Base-by-base conservation (phyloP, 2,797 vertebrate species). In the Borostomias antarcticus region DNA sequence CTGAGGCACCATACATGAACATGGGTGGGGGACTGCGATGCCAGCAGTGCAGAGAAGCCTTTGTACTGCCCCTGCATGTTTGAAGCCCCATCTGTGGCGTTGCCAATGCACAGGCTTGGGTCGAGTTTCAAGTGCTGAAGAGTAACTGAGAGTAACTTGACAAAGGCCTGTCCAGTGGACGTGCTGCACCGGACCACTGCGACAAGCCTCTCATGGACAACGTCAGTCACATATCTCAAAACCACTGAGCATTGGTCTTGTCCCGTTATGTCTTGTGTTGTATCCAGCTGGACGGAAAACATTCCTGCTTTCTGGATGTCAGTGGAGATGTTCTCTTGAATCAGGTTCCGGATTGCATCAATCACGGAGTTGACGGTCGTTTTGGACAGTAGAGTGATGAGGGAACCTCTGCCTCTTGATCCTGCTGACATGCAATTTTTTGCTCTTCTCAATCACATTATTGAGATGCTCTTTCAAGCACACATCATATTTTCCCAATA, bases 11-110 rank as follows among this genome's bases (percentile, higher is more conserved):
- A 61, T 6, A 58, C 47, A 25, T 64, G 62, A 2, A 61, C 57
- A 26, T 68, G 58, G 21, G 7, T 45, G 7, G 33, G 64, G n/a
- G 2, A 66, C 23, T 66, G 29, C 30, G 64, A 28, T 52, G 59
- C 17, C 25, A 69, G 26, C 30, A 69, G 33, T 45, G 67, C 11
- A 23, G 58, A 62, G 59, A 74, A 69, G 15, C 66, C 71, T 59
- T 58, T 66, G 68, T 74, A 64, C 15, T 19, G 6, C 4, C 62
- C 69, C n/a, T 71, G 54, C 65, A 73, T 73, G n/a, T 73, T 68
- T 0, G 64, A 48, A n/a, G 58, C 65, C 17, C 70, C 54, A 68
- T 73, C 70, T 57, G 64, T 73, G n/a, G 65, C n/a, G 43, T 70
- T 64, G 2, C 62, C 62, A 15, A 68, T 57, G 59, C 70, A 73